Base-by-base conservation (phyloP, 2,888 invertebrate genomes). In the Malachius bipustulatus region DNA sequence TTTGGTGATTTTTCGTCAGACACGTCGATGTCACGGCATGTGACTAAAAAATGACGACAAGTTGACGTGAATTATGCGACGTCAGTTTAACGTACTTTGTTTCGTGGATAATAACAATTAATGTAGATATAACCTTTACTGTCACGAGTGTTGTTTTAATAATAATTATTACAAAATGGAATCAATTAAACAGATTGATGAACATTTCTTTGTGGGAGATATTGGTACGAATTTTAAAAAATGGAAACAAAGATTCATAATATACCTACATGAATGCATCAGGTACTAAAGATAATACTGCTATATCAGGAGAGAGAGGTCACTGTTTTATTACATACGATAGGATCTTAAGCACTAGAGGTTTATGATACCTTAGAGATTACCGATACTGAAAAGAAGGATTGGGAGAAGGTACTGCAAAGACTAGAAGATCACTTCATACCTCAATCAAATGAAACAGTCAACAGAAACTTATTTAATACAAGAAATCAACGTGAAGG, bases 211-310 rank as follows among this genome's bases (percentile, higher is more conserved):
- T 6, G 24, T 8, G n/a, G 24, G 24, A 8, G 24, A 19, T 19
- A n/a, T 19, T 8, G 6, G n/a, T n/a, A 19, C 24, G 6, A 19
- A 19, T n/a, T 19, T 19, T 19, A 19, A 19, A 19, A 19, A 19
- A 19, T 19, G 24, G 24, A 19, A 19, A n/a, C n/a, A 19, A n/a
- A 19, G 24, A n/a, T 19, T 19, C n/a, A 19, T n/a, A 8, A 19
- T 19, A 8, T 19, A 19, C n/a, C n/a, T n/a, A n/a, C 24, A 19
- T 19, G 24, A n/a, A 19, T 8, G n/a, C 24, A 19, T 19, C 24
- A 19, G 24, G 24, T 19, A 19, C 24, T n/a, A 19, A n/a, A 8
- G n/a, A 6, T n/a, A 19, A 19, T n/a, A n/a, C 24, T 8, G 24
- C 6, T 6, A 19, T 19, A 19, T 8, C 24, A n/a, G 6, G 6